Evolutionary conservation across 1,140 invertebrate genomes (phyloP), one percentile per base, ranked within the genome.

Genomic region (Hyposmocoma kahamanoa): DNA sequence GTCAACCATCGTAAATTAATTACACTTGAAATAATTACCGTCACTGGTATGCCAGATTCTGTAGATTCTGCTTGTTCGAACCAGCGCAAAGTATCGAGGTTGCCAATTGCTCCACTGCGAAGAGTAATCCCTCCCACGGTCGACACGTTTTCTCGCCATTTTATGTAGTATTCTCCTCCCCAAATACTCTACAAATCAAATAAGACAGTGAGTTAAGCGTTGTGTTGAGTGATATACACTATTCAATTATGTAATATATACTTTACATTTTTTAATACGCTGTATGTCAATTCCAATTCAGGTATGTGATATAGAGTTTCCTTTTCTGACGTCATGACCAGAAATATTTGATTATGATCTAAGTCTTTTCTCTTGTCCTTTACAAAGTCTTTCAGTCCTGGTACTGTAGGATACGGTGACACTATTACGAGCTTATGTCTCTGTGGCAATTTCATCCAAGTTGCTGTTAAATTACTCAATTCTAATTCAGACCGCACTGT

Each of bases 351-450:
- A n/a, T 62, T 68, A 19, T 47, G 50, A 34, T 52, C 41, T 13
- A 32, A 20, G 21, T 58, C 42, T 3, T 53, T 56, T 41, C 48
- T 61, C 58, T 54, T 60, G 47, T 15, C 56, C 18, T 72, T 58
- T 75, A 66, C 87, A 82, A 88, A 22, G 72, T 65, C 22, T 83
- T 30, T 46, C 21, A 45, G 32, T n/a, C 36, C 49, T 9, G 42
- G 13, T 10, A 28, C 22, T 28, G 34, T n/a, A 15, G 43, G 49
- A 18, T 45, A 21, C n/a, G 42, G 11, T 11, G 49, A n/a, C 9
- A 38, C 20, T 8, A 51, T 15, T 75, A 15, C 38, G 8, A 41
- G 18, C 20, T 21, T 41, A 9, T 41, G 38, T 41, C 38, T 41
- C 3, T 36, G 32, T 6, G 32, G 32, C 15, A 36, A 36, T 6